Base-by-base conservation (phyloP, 1,140 invertebrate genomes). In the Polypedilum pembai region DNA sequence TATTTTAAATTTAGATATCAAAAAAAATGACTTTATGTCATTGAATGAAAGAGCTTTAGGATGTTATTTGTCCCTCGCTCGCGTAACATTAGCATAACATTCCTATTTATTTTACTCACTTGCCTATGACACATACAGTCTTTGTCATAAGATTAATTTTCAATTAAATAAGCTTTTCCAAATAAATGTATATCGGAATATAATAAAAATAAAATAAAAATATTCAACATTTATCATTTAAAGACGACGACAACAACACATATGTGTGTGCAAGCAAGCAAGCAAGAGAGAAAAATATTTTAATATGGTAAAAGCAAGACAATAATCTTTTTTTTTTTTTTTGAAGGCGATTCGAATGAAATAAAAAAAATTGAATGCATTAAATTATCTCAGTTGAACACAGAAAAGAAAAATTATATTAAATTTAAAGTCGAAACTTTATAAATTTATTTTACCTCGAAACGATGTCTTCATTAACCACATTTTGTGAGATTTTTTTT, bases 341-440 rank as follows among this genome's bases (percentile, higher is more conserved):
- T 56, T 56, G 12, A 56, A 56, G 45, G 45, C 45, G 45, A 56
- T 56, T 56, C 45, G 45, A 56, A 56, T 56, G n/a, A n/a, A n/a
- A n/a, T n/a, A n/a, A n/a, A n/a, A 56, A 56, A 56, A 56, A 56
- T 56, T 56, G 45, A 56, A 56, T 56, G 45, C 45, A 56, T 56
- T 56, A 56, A 56, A 56, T 56, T 56, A 56, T 56, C 45, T 56
- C 45, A 56, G 45, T 15, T 12, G 45, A 56, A 4, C 12, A 12
- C n/a, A n/a, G n/a, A 15, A 56, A 56, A 56, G 45, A 56, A 56
- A 56, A 56, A 12, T n/a, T n/a, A 56, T n/a, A 56, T 56, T 33
- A 33, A 33, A 33, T 33, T 33, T 33, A 33, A 56, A 56, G 12
- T 56, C 45, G n/a, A 56, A 56, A 56, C 12, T 56, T 56, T 56